These are phyloP conservation scores for Scaptomyza polygonia DNA, from an alignment of 2,888 invertebrate genomes.

Conservation along the genomic window DNA sequence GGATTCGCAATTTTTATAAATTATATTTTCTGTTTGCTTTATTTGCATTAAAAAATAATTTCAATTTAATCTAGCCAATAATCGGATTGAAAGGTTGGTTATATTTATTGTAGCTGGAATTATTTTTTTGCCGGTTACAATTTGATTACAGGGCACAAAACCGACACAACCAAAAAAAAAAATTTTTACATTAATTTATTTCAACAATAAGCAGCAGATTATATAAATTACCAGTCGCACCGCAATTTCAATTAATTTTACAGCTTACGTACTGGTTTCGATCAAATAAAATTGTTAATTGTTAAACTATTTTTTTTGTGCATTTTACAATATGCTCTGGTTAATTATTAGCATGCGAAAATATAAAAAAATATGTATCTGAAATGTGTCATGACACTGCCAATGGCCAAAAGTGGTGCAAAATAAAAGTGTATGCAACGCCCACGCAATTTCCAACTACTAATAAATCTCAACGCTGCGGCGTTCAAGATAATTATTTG, in stretches of 20 bases:
- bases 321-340: slow-evolving; percentile 1
- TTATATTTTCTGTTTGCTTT: slow-evolving; percentile 32
- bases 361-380: slow-evolving; percentile 50
- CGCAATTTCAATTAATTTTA: slow-evolving; percentile 75
- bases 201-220: slow-evolving; percentile 65
- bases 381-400: slow-evolving; percentile 69
- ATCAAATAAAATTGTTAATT: slow-evolving; percentile 47
- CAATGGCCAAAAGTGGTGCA: slow-evolving; percentile 47
- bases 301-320: slow-evolving; percentile 20
- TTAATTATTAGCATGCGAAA: slow-evolving; percentile 29
- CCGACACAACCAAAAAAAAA: slow-evolving; percentile 36
- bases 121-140: slow-evolving; percentile 30
- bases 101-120: slow-evolving; percentile 32
- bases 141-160: slow-evolving; percentile 27
- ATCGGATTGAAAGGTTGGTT: slow-evolving; percentile 58
- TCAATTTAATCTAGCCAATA: slow-evolving; percentile 66
- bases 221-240: slow-evolving; percentile 59
- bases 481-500: slow-evolving; percentile 23
- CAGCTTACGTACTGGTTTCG: slow-evolving; percentile 47
- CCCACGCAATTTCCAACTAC: slow-evolving; percentile 6
- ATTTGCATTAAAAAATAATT: slow-evolving; percentile 55
- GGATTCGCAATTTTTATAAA: slow-evolving; percentile 17
- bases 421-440: slow-evolving; percentile 45
- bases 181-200: slow-evolving; percentile 70
- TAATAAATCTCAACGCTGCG: slow-evolving; percentile 48